A percentile compares a stretch with the other conserved stretches of the same genome.
phyloP scores from a whole-genome alignment of 2,797 vertebrate species.

The Manis javanica region DNA sequence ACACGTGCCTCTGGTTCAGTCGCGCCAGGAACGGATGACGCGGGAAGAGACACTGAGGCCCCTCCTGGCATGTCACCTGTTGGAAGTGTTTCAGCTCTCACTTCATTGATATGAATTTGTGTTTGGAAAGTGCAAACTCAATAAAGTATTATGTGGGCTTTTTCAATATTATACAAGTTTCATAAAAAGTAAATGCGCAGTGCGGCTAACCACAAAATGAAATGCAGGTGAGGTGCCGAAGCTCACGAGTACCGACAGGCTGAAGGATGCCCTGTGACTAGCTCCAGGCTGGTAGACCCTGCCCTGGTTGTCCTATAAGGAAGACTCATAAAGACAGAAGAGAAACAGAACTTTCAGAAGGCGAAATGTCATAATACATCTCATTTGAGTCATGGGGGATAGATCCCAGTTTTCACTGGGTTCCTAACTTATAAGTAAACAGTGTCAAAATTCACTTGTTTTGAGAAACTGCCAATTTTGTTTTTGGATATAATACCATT shows the following conservation, averaged over 20 bases:
- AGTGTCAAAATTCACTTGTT: slow-evolving; percentile 32
- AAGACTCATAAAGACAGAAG: not conserved
- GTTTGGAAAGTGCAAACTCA: not conserved
- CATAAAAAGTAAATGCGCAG: not conserved
- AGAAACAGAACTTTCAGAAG: not conserved
- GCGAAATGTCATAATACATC: slow-evolving; percentile 11
- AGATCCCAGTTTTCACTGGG: slow-evolving; percentile 54
- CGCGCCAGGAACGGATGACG: no score
- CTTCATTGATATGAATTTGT: not conserved
- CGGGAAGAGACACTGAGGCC: fast-evolving
- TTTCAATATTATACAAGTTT: not conserved
- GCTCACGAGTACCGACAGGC: fast-evolving
- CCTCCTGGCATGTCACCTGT: not conserved
- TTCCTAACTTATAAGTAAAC: slow-evolving; percentile 61
- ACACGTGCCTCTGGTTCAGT: not conserved
- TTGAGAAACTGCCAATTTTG: slow-evolving; percentile 53
- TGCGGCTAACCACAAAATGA: fast-evolving
- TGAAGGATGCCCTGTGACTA: not conserved
- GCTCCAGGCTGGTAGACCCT: no score
- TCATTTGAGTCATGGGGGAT: slow-evolving; percentile 31
- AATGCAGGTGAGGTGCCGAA: fast-evolving
- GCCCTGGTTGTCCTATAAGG: no score
- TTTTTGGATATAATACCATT: slow-evolving; percentile 46
- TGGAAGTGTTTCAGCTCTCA: not conserved
- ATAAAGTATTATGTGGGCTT: not conserved